Evolutionary conservation across 2,888 invertebrate species (phyloP), one percentile per base, ranked within the genome.

Genomic region (Pachymerium ferrugineum): DNA sequence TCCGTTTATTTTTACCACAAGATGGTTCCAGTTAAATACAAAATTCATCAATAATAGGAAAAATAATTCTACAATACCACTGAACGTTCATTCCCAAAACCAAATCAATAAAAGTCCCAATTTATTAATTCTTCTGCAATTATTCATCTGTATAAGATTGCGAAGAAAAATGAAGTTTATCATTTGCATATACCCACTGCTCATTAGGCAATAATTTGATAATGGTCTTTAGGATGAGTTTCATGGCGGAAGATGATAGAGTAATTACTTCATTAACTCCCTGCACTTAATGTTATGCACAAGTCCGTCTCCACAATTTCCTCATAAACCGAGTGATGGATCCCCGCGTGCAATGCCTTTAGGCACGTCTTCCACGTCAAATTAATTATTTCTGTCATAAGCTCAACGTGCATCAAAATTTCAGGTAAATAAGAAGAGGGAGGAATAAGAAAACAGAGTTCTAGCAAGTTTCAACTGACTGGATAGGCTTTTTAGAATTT

Each of bases 191-290:
- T 47, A 22, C 47, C 47, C 1, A 47, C n/a, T n/a, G 3, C 38
- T 16, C 16, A 47, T n/a, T n/a, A 47, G 10, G 47, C 47, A 47
- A 47, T 47, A 47, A 47, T 47, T 47, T 47, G 47, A 47, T 47
- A 47, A 47, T 47, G 47, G 47, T 22, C 47, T 47, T 47, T 47
- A 47, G 47, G 47, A n/a, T 47, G 47, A 47, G 47, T 47, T 47
- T 47, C 47, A 19, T 22, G 47, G 19, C 16, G 22, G 47, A 47
- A 22, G 47, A 47, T 47, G 47, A 47, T 47, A 47, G 47, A 47
- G 47, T 47, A 47, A 47, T 47, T 47, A 47, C 22, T 47, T 47
- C 47, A 47, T 47, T 47, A 47, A 47, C 22, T 47, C 47, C 22
- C 14, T 47, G 47, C 47, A 47, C 47, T 47, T 47, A 47, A 47